phyloP scores from a whole-genome alignment of 2,888 invertebrate genomes.

The Troilus luridus region DNA sequence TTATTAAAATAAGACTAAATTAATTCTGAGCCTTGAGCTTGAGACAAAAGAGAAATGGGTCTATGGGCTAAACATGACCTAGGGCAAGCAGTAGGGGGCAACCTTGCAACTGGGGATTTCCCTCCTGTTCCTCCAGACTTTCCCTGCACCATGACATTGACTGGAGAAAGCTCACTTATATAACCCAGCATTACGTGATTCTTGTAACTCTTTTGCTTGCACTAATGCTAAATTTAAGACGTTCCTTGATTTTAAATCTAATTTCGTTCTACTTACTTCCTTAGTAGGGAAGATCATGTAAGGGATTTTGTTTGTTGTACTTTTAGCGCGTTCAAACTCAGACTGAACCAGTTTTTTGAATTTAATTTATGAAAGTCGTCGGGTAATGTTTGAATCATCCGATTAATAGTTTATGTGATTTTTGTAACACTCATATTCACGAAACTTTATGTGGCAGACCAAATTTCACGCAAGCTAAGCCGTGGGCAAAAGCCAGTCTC shows the following conservation, averaged over 20 bases:
- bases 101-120: conserved; percentile 53
- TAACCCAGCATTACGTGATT: conserved; percentile 46
- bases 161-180: conserved; percentile 56
- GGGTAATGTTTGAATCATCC: no score
- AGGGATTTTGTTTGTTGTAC: neutral
- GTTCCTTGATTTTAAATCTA: neutral
- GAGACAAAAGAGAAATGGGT: conserved; percentile 56
- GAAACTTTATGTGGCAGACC: no score
- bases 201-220: conserved; percentile 42
- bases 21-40: conserved; percentile 35
- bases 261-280: neutral
- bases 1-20: neutral
- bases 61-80: conserved; percentile 60
- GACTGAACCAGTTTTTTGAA: neutral
- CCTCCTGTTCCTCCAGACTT: conserved; percentile 53
- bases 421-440: no score
- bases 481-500: no score
- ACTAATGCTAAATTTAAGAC: neutral
- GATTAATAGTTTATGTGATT: no score
- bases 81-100: conserved; percentile 46
- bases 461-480: no score
- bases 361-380: neutral
- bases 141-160: conserved; percentile 58
- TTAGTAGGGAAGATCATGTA: neutral
- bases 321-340: neutral